Base-by-base conservation (phyloP, 2,888 invertebrate genomes). In the Azorinus chamasolen region DNA sequence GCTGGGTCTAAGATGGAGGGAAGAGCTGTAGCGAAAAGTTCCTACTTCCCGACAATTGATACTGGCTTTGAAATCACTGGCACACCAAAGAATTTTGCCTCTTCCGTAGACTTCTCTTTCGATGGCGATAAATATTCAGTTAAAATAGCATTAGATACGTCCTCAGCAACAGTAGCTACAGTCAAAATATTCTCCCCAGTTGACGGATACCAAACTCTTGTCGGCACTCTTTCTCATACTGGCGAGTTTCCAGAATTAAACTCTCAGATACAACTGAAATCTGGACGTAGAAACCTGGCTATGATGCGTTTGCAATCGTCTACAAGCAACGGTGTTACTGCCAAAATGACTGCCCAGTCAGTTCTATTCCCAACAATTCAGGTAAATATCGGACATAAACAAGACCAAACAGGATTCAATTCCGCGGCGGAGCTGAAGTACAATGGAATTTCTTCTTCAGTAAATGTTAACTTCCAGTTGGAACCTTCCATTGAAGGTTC, bases 1-100 rank as follows among this genome's bases (percentile, higher is more conserved):
- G 48, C 71, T 43, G 79, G 66, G 14, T 70, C 74, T 4, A 77
- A 77, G 64, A 24, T 74, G 8, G 70, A 66, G 58, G 74, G 65
- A 12, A 55, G 58, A 22, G 10, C 68, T 14, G 57, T 66, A 3
- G 70, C 70, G 14, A 66, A 37, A 3, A 65, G 74, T 55, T 70
- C 74, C 22, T 70, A 62, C 22, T 57, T 74, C 20, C 50, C 37
- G 1, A 12, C 70, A n/a, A 48, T 57, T 12, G 53, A 45, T 2
- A 10, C 63, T 16, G 63, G 59, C 22, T 70, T 79, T 45, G 59
- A 79, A n/a, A 61, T 79, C 12, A 57, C 66, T n/a, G 74, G 70
- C 16, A 12, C 50, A 24, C 32, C 32, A 32, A 20, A 48, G 10
- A 58, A 54, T 5, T 57, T 74, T 27, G 53, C 48, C 24, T 39